Conservation (phyloP, 2,888 invertebrate species). For the Antitype chi region DNA sequence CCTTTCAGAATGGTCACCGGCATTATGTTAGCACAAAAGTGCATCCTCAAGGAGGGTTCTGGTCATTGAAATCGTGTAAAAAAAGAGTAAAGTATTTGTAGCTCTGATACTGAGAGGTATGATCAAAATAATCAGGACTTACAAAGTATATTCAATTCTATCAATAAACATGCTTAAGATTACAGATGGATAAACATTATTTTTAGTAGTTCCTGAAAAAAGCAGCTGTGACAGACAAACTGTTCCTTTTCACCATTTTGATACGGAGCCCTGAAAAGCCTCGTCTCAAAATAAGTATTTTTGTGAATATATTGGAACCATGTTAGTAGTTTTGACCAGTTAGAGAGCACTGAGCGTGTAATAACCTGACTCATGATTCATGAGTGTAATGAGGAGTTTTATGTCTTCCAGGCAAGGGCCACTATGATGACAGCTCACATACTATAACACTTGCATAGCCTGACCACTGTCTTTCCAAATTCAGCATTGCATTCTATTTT, state of each 20-base stretch:
- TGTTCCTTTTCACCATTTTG: too few species aligned
- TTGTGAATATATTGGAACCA: not conserved
- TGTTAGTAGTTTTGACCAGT: not conserved
- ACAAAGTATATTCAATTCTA: too few species aligned
- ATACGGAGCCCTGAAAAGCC: too few species aligned
- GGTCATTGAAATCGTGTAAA: not conserved
- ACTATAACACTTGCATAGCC: not conserved
- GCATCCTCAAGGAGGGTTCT: not conserved
- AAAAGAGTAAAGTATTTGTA: too few species aligned
- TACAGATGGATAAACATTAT: too few species aligned
- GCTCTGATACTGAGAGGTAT: too few species aligned
- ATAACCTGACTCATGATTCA: not conserved
- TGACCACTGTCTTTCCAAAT: not conserved
- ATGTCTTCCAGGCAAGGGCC: not conserved
- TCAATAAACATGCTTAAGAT: too few species aligned
- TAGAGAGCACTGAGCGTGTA: not conserved
- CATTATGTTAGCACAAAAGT: not conserved
- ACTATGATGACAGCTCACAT: not conserved
- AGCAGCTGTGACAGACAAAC: too few species aligned
- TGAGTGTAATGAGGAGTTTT: not conserved
- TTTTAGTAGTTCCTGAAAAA: too few species aligned
- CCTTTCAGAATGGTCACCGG: not conserved
- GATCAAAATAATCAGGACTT: too few species aligned
- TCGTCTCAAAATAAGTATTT: not conserved
- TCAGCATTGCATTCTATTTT: not conserved